Base-by-base conservation (phyloP, 2,113 vertebrate genomes). In the Antechinus flavipes region DNA sequence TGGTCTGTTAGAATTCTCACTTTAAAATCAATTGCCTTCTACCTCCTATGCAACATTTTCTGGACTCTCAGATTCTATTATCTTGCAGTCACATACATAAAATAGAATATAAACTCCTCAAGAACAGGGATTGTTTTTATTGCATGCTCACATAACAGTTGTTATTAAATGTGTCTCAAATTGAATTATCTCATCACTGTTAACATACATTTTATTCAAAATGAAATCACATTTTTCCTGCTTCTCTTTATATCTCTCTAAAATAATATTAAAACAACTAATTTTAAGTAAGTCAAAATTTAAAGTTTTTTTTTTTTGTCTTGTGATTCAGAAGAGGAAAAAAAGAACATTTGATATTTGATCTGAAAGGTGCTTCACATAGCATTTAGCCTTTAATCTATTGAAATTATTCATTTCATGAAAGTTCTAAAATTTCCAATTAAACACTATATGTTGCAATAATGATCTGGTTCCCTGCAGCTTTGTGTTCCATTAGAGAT, bases 381-480 rank as follows among this genome's bases (percentile, higher is more conserved):
- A 90, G 30, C 0, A 89, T 91, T 95, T 97, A 54, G 96, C 97
- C 52, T 92, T 46, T 95, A 90, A 35, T 14, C 54, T 91, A 12
- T 46, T 95, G 96, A 61, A 97, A 94, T 95, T 91, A 89, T 94
- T 97, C 93, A 97, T 93, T 96, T 96, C 95, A 93, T 94, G 93
- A 96, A 93, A 54, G 26, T 95, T 97, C 47, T 96, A 98, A 97
- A 91, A 97, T 97, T 98, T 97, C 94, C 95, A 98, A 96, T 97
- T 97, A 97, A 97, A 92, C 61, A 49, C 53, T 97, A 93, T 92
- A 94, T 96, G 55, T 96, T 94, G 54, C 90, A 89, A 95, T 97
- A 95, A 97, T 95, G 95, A 97, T 97, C 97, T 96, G 94, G 89
- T 94, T 97, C 76, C 95, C 68, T 96, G 96, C 27, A 96, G 93